Evolutionary conservation across 2,113 vertebrate species (phyloP), one percentile per base, ranked within the genome.

Genomic region (Vidua chalybeata): DNA sequence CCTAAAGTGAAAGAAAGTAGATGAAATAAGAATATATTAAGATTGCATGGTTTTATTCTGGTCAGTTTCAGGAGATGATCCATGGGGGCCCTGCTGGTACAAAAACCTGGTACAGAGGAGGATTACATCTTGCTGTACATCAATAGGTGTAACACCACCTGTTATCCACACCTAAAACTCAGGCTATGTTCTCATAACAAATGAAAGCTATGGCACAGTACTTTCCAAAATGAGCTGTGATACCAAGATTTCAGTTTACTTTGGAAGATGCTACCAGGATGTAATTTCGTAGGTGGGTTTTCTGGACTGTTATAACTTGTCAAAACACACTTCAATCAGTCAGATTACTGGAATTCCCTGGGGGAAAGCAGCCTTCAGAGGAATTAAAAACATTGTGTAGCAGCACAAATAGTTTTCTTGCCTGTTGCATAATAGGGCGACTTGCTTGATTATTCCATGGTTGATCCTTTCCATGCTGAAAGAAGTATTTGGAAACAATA

Each of bases 321-420:
- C 90, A 92, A 96, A 93, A 84, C 74, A 84, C n/a, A 92, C 75
- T 96, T 96, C 85, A 89, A 4, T 96, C 84, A 87, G 88, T 78
- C 73, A 85, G 27, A 80, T 92, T 94, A 92, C 95, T 95, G 96
- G 83, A 96, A 96, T 96, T 90, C 93, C 92, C 93, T 95, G 73
- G 76, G 89, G 93, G 72, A 90, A 93, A 46, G 74, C 62, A 93
- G 90, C 49, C 69, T 96, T 86, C 84, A 93, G 76, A 96, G 76
- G 61, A 94, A 89, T 84, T 91, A 89, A 92, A 82, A 92, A 85
- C 56, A 81, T 69, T n/a, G 9, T 1, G 11, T 66, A 63, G 33
- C 27, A 5, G 45, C 72, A 86, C 85, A 86, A 84, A 93, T 62
- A 90, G 43, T 88, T 96, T 90, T 84, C 62, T 63, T 7, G 1